These are phyloP conservation scores for Musca vetustissima DNA, from an alignment of 1,140 invertebrate genomes.

Conservation along the genomic window DNA sequence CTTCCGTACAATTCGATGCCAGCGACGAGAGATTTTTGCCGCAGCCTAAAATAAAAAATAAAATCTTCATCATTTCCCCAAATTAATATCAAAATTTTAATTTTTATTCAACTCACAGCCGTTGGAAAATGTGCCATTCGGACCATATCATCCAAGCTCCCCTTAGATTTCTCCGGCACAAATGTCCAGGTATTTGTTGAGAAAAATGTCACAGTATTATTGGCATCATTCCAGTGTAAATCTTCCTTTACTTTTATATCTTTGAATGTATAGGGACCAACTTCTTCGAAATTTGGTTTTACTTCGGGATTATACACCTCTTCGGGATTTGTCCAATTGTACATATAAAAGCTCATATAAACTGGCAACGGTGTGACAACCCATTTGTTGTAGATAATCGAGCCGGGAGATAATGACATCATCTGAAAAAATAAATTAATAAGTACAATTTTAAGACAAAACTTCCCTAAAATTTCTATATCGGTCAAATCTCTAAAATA, in stretches of 20 bases:
- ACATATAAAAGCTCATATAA: slow-evolving; percentile 73
- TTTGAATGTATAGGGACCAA: slow-evolving; percentile 64
- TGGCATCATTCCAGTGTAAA: slow-evolving; percentile 70
- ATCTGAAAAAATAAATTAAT: slow-evolving; percentile 54
- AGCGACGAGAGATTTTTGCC: slow-evolving; percentile 59
- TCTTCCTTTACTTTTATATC: slow-evolving; percentile 64
- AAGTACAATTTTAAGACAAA: neutral
- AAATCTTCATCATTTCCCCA: no score
- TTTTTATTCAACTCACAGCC: slow-evolving; percentile 62
- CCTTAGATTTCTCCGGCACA: slow-evolving; percentile 68
- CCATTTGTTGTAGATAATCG: slow-evolving; percentile 69
- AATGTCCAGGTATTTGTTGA: slow-evolving; percentile 76
- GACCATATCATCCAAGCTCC: slow-evolving; percentile 71
- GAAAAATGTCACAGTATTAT: slow-evolving; percentile 72
- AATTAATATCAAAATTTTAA: no score
- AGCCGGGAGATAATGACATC: slow-evolving; percentile 61
- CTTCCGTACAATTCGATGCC: slow-evolving; percentile 53
- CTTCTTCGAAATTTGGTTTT: slow-evolving; percentile 67
- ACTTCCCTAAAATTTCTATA: no score
- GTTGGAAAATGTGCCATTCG: slow-evolving; percentile 77
- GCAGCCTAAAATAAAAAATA: slow-evolving; percentile 66
- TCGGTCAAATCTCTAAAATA: no score
- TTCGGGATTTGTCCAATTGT: slow-evolving; percentile 79
- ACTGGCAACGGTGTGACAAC: slow-evolving; percentile 72
- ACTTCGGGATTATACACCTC: slow-evolving; percentile 56